Evolutionary conservation across 2,888 invertebrate species (phyloP).

Genomic region (Himalopsyche japonica): DNA sequence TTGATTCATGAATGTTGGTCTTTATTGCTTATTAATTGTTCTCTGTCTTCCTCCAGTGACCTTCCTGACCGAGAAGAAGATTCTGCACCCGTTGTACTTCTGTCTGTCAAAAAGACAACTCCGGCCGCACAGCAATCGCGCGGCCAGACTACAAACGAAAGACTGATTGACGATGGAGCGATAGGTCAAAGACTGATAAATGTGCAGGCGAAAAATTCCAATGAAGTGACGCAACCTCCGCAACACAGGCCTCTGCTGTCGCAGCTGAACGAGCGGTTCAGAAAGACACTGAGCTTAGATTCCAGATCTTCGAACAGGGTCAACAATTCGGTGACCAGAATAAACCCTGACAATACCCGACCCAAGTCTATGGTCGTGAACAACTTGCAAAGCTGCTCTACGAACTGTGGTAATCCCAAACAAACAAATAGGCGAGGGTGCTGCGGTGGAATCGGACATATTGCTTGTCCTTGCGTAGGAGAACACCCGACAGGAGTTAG

Average conservation of each 20-base stretch:
- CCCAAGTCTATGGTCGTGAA: slow-evolving; percentile 53
- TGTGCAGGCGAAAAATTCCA: background rate
- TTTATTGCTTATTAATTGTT: slow-evolving; percentile 3
- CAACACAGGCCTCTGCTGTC: slow-evolving; percentile 53
- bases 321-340: background rate
- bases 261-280: slow-evolving; percentile 56
- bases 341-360: slow-evolving; percentile 40
- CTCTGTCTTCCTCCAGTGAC: slow-evolving; percentile 56
- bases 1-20: background rate
- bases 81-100: slow-evolving; percentile 62
- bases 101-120: slow-evolving; percentile 63
- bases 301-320: background rate
- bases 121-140: slow-evolving; percentile 45
- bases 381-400: slow-evolving; percentile 45
- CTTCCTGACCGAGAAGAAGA: slow-evolving; percentile 65
- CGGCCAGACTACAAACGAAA: background rate
- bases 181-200: slow-evolving; percentile 38
- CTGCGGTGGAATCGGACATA: background rate
- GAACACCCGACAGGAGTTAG: background rate
- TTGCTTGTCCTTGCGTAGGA: background rate
- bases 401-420: background rate
- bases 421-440: background rate
- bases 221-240: background rate
- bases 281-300: slow-evolving; percentile 27
- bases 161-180: slow-evolving; percentile 30